A percentile compares a stretch with the other conserved stretches of the same genome.
phyloP scores from a whole-genome alignment of 2,888 invertebrate genomes.

The Eupithecia subfuscata region DNA sequence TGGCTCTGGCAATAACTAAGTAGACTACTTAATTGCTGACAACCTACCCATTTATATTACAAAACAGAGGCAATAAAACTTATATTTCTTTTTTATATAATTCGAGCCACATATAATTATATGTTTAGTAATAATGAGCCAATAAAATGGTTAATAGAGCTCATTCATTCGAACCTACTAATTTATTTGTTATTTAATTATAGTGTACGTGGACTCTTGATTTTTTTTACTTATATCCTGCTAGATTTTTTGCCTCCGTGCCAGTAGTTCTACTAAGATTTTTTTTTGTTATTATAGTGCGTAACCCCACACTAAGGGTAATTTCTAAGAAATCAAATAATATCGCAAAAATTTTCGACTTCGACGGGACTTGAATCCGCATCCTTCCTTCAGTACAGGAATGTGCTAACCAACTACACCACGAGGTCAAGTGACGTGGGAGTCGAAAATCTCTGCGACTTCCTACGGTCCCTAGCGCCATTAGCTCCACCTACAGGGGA shows the following conservation, averaged over 20 bases:
- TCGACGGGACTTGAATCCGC: too few relatives aligned
- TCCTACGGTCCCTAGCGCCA: too few relatives aligned
- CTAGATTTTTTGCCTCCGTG: background rate
- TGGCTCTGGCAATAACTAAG: background rate
- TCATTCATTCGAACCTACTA: background rate
- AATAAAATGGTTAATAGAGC: background rate
- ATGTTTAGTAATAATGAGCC: background rate
- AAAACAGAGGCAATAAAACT: background rate
- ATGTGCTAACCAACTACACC: too few relatives aligned
- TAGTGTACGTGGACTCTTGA: background rate
- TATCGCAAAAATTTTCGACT: too few relatives aligned
- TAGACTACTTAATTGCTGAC: background rate
- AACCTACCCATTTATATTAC: background rate
- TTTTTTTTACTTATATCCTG: background rate
- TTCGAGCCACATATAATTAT: background rate
- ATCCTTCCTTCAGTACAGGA: too few relatives aligned
- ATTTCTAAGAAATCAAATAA: too few relatives aligned
- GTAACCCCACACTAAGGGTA: too few relatives aligned
- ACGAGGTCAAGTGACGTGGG: too few relatives aligned
- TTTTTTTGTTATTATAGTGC: too few relatives aligned
- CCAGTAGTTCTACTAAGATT: too few relatives aligned
- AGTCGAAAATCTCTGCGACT: too few relatives aligned
- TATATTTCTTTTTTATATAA: background rate
- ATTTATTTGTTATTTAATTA: background rate
- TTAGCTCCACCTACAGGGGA: too few relatives aligned